phyloP scores from a whole-genome alignment of 1,140 invertebrate genomes.

The Aphelenchoides fujianensis region DNA sequence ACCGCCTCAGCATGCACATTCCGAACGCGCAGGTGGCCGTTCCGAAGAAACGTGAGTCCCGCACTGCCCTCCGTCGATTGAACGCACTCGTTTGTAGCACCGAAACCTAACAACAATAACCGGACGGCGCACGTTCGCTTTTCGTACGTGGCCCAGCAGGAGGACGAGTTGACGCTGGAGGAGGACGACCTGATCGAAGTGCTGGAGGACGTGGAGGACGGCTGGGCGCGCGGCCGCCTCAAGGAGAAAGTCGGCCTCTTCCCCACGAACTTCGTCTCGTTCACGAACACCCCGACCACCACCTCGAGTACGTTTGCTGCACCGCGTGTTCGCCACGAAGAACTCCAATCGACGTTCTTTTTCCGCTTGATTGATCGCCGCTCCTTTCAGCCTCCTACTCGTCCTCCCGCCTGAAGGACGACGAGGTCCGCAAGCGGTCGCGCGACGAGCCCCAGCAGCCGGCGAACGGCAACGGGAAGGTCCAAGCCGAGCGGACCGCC shows the following conservation, averaged over 20 bases:
- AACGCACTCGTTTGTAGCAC: not conserved
- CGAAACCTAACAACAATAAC: not conserved
- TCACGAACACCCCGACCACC: conserved; percentile 28
- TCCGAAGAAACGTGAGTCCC: conserved; percentile 10
- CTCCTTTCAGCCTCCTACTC: conserved; percentile 4
- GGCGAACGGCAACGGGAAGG: conserved; percentile 8
- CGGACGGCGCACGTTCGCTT: conserved; percentile 75
- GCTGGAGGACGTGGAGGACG: conserved; percentile 69
- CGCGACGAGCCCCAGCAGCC: not conserved
- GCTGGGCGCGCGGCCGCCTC: conserved; percentile 65
- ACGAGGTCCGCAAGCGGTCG: not conserved
- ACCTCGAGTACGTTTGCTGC: not conserved
- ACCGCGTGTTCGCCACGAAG: no score
- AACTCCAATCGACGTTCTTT: no score
- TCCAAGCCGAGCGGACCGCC: not conserved
- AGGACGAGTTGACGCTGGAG: conserved; percentile 83
- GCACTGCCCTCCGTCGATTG: no score
- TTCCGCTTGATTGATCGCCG: no score
- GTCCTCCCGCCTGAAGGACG: not conserved
- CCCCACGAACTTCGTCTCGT: conserved; percentile 66
- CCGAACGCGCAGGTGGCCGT: not conserved
- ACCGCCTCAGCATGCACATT: conserved; percentile 29
- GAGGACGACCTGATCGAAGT: conserved; percentile 86
- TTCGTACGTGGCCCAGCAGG: conserved; percentile 83
- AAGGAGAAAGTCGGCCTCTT: conserved; percentile 65